phyloP scores from a whole-genome alignment of 2,113 vertebrate species.

The Romanogobio albipinnatus region DNA sequence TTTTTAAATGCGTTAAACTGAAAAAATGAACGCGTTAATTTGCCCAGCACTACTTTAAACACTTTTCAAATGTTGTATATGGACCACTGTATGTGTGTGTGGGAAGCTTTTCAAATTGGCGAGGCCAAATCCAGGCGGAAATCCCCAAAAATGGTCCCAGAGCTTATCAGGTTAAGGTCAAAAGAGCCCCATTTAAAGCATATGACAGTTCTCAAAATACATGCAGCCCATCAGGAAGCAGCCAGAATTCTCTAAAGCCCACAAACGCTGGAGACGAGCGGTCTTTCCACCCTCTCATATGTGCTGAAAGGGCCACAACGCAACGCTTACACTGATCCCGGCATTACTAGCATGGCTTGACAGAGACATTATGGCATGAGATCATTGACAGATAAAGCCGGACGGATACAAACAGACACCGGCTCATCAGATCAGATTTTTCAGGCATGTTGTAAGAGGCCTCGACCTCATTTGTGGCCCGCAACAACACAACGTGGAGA shows the following conservation, averaged over 20 bases:
- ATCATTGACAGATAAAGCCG: conserved; percentile 69
- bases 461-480: conserved; percentile 10
- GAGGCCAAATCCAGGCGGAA: no score
- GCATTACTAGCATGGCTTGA: conserved; percentile 57
- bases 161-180: neutral
- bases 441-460: conserved; percentile 50
- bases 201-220: conserved; percentile 70
- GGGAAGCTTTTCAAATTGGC: no score
- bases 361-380: conserved; percentile 63
- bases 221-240: conserved; percentile 65
- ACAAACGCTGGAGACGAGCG: conserved; percentile 28
- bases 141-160: no score
- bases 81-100: no score
- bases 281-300: conserved; percentile 27
- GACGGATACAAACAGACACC: conserved; percentile 68
- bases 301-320: conserved; percentile 29
- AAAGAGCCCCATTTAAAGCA: conserved; percentile 60
- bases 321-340: conserved; percentile 53
- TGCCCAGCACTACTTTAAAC: no score
- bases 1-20: no score
- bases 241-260: conserved; percentile 28
- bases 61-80: no score
- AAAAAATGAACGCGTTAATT: no score
- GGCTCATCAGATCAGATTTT: conserved; percentile 70
- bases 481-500: neutral